Base-by-base conservation (phyloP, 1,140 invertebrate species). In the Aphelinus certus region DNA sequence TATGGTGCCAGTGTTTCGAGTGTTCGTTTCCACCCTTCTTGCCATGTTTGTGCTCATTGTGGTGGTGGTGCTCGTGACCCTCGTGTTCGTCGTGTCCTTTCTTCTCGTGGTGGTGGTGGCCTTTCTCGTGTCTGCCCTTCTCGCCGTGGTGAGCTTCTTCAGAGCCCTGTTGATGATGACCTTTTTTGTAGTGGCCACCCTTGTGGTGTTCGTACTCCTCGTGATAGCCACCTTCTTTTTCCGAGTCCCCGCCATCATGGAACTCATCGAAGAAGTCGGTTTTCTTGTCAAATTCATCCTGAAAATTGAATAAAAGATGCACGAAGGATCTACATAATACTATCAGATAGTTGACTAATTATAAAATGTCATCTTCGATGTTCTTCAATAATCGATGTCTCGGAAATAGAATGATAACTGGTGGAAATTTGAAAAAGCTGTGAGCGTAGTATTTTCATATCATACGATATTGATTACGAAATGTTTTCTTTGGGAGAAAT, bases 91-190 rank as follows among this genome's bases (percentile, higher is more conserved):
- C 89, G 66, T 91, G 88, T 0, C 91, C 92, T 3, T 83, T 87
- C 0, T 90, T 82, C 2, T 89, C 86, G 71, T 90, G 80, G 55
- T 88, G 83, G 73, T 92, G 88, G 3, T 89, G 87, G 3, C 91
- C 91, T 73, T 93, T 90, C 56, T 86, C 82, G 78, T 89, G 85
- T 65, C 91, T 85, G 0, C 88, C 88, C 72, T 89, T 88, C 48
- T 92, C 90, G 0, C 92, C 92, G 70, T 92, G 89, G 4, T 88
- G 84, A 49, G 88, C 86, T 4, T 90, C 85, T n/a, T 90, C 80
- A 66, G 90, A 84, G 0, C 77, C 87, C 1, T 86, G 83, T 7
- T 91, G 82, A 55, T 88, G 83, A 48, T 91, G 87, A 2, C 87
- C 88, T 45, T 77, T 79, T 77, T 89, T 90, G 61, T 88, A 76